Evolutionary conservation across 2,797 vertebrate species (phyloP).

Genomic region (Paramormyrops hopkinsi): DNA sequence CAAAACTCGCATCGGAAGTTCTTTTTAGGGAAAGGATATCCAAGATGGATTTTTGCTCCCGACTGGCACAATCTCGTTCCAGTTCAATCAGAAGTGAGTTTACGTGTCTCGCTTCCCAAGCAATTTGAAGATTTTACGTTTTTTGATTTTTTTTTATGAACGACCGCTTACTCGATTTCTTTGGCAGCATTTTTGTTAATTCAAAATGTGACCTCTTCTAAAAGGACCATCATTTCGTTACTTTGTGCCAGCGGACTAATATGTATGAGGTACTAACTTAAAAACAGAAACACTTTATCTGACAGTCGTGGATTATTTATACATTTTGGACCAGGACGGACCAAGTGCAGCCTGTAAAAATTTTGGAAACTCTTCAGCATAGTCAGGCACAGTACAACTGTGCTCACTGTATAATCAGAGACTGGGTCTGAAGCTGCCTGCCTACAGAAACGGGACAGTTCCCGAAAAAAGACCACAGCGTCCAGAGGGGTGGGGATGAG

Average conservation of each 20-base stretch:
- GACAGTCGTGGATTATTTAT: neutral
- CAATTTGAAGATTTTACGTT: neutral
- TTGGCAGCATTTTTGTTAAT: neutral
- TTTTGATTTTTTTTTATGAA: neutral
- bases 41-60: neutral
- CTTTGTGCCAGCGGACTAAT: neutral
- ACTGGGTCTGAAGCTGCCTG: neutral
- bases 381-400: neutral
- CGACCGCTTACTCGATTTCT: neutral
- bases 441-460: neutral
- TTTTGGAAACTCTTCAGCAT: neutral
- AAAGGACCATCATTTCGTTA: neutral
- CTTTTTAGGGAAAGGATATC: neutral
- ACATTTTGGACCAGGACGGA: neutral
- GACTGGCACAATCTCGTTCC: neutral
- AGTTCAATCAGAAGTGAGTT: neutral
- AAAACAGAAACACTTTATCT: neutral
- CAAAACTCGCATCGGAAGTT: neutral
- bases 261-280: neutral
- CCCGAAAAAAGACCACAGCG: neutral
- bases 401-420: constrained; percentile 11
- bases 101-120: neutral
- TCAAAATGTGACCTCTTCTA: neutral
- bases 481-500: neutral
- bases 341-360: neutral